Evolutionary conservation across 2,797 vertebrate genomes (phyloP), one percentile per base, ranked within the genome.

Genomic region (Spizella passerina): DNA sequence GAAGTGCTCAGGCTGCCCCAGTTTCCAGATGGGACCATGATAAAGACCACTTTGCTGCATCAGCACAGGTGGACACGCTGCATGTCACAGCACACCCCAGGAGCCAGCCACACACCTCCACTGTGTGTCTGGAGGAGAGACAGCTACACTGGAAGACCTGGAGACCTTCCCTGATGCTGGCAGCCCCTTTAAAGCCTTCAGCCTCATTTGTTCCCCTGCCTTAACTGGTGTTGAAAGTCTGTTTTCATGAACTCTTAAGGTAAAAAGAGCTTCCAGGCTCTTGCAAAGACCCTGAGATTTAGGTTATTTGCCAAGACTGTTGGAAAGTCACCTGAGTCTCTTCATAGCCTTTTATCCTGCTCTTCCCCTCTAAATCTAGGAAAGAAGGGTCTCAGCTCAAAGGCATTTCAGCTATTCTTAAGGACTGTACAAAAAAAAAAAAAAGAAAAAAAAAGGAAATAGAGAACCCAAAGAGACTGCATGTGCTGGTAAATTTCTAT

Each of bases 1-100:
- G 3, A 52, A 63, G 52, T 22, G 26, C 50, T 68, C 34, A 29
- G 64, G 64, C 53, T 94, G 68, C 14, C 46, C 53, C 3, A 46
- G 75, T n/a, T 64, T 21, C 61, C 61, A 89, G 75, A 80, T 44
- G 27, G 53, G 36, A 23, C 41, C 75, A 53, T 36, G 76, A 85
- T 68, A 87, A 89, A 92, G 57, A 39, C 14, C 81, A 41, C 38
- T 90, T 52, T 77, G 83, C 88, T 80, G 60, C 61, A 43, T 80
- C 56, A 75, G 80, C 82, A 75, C 0, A 5, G 30, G 44, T 1
- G 3, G 79, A 53, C 82, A 77, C 0, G 2, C 29, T 50, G 32
- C 32, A 30, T 0, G 0, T 73, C 61, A 65, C 63, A 66, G 64
- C 0, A 0, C 47, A 72, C 3, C 32, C 43, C 73, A 43, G 0